Percentiles rank a stretch among this genome's conserved stretches.
phyloP scores from a whole-genome alignment of 2,797 vertebrate genomes.

The Peromyscus attwateri region DNA sequence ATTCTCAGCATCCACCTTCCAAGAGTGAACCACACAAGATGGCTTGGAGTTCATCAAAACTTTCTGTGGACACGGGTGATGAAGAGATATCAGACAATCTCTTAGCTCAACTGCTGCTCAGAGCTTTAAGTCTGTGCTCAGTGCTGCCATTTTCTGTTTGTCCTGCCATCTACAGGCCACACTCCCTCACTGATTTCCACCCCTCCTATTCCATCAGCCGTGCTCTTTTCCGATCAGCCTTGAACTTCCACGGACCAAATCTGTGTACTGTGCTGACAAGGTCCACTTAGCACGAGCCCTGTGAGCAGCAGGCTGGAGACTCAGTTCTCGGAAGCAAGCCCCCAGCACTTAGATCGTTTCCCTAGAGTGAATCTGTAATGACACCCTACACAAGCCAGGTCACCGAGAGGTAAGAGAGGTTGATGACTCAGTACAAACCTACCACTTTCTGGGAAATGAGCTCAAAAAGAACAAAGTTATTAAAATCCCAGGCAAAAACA shows the following conservation, averaged over 20 bases:
- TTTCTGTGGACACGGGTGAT: background rate
- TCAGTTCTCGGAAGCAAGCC: constrained; percentile 49
- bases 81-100: background rate
- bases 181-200: background rate
- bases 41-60: background rate
- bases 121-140: background rate
- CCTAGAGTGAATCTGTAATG: constrained; percentile 47
- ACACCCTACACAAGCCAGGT: background rate
- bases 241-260: constrained; percentile 3
- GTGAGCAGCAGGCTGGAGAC: background rate
- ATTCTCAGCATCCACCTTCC: background rate
- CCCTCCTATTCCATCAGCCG: constrained; percentile 3
- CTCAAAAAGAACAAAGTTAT: constrained; percentile 13
- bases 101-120: background rate
- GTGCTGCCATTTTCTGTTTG: background rate
- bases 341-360: background rate
- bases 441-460: constrained; percentile 64
- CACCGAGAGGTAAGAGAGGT: constrained; percentile 21
- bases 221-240: background rate
- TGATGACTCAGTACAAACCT: constrained; percentile 49
- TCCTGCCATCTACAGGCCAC: background rate
- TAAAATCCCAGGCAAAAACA: constrained; percentile 13
- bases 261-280: constrained; percentile 5
- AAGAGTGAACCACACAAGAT: background rate
- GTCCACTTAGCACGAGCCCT: background rate